Base-by-base conservation (phyloP, 2,888 invertebrate species). In the Philereme vetulata region DNA sequence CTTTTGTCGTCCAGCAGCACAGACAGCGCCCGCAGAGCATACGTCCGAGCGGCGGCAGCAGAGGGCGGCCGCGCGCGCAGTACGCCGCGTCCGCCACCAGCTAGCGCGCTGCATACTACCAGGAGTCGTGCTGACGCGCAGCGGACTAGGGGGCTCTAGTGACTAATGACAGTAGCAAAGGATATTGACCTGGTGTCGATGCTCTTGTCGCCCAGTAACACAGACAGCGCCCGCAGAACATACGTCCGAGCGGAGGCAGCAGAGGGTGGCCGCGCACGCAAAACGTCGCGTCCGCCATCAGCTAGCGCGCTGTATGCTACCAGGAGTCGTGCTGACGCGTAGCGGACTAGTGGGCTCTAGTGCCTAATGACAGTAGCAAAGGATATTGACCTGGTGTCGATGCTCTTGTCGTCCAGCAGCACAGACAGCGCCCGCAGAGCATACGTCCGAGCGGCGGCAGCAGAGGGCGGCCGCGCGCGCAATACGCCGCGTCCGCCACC, bases 401-500 rank as follows among this genome's bases (percentile, higher is more conserved):
- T 77, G 70, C 83, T 86, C 75, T 92, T 93, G 68, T 94, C 94
- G 9, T 92, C 88, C 0, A 94, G 78, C 66, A 94, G 84, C n/a
- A 78, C 77, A 0, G 92, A 84, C 69, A 94, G 84, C 4, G 93
- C 81, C 0, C 85, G 72, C 34, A 94, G 83, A 4, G 93, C 86
- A 64, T 90, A 84, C 9, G 81, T 80, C 11, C 93, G 80, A 0
- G 93, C 93, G 51, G 77, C 70, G 43, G 93, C 93, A 33, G 87
- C 89, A 50, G 82, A 76, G 38, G 87, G 77, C n/a, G 93, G 93
- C 3, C 87, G 87, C 46, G 85, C 77, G 4, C 91, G 86, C 70
- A 94, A 92, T 62, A 96, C 90, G 38, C 92, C 84, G 21, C 93
- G 93, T 0, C 95, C 93, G 35, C 95, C 94, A 63, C 65, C 60